Base-by-base conservation (phyloP, 1,140 invertebrate genomes). In the Macrostomum lignano region DNA sequence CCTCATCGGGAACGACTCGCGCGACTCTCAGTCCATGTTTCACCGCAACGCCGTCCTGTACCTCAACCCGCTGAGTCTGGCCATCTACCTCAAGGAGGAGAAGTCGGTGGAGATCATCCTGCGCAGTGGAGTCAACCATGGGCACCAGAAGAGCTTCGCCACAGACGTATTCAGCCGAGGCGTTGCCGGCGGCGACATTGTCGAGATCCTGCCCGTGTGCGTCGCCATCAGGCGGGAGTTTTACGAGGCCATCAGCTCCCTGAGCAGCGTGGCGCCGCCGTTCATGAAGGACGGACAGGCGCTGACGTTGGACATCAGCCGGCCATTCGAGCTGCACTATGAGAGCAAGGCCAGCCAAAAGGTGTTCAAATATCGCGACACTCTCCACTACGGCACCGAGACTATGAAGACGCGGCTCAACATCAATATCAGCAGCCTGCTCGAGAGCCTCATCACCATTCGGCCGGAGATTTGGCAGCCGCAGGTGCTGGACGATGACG, bases 211-310 rank as follows among this genome's bases (percentile, higher is more conserved):
- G 15, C 26, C 26, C 9, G 19, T 28, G 4, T 28, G 26, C 9
- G 19, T 28, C 19, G 26, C 26, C 15, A 28, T 28, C 4, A 28
- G 26, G 19, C 26, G 26, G 3, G 26, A 28, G 19, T 9, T 15
- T 28, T 28, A 15, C 19, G 26, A 28, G 19, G 26, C 19, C 7
- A 28, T 28, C 19, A 14, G 14, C 7, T 15, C 19, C 15, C 19
- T 28, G 19, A 5, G 7, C 19, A 9, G 26, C 5, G 7, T 28
- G 5, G 15, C 9, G 19, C 4, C 26, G 9, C 15, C 15, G 9
- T 28, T 5, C 9, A 15, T 3, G 4, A 28, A 28, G 19, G 9
- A 28, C 15, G 9, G 15, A 5, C 9, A 15, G 3, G 4, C n/a
- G n/a, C n/a, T n/a, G n/a, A 28, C 15, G 19, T 28, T 28, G 15